Conservation (phyloP, 2,797 vertebrate genomes). For the Pithecia hirsuta region DNA sequence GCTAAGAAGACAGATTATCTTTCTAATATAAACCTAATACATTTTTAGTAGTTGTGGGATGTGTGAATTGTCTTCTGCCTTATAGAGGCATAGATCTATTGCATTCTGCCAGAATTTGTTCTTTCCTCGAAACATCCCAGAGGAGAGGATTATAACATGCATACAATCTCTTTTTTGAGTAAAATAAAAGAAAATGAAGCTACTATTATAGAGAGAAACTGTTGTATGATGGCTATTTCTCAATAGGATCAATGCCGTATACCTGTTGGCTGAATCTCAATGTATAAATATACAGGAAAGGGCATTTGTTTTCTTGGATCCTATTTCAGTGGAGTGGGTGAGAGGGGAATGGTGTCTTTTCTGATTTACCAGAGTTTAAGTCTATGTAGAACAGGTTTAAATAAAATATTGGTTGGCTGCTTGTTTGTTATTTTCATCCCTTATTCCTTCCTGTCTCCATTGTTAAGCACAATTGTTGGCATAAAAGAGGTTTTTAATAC, state of each 20-base stretch:
- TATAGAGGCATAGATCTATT: slow-evolving; percentile 59
- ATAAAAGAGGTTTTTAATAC: no score
- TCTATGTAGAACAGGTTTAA: neutral
- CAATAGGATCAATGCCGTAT: neutral
- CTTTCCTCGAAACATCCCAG: slow-evolving; percentile 60
- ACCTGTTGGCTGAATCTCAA: neutral
- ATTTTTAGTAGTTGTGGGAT: slow-evolving; percentile 71
- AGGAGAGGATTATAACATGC: slow-evolving; percentile 1
- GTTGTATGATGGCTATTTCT: neutral
- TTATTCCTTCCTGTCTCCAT: no score
- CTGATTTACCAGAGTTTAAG: neutral
- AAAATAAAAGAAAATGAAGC: slow-evolving; percentile 6
- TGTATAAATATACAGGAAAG: neutral
- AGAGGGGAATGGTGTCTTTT: neutral
- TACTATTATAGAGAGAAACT: neutral
- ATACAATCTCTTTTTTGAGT: slow-evolving; percentile 12
- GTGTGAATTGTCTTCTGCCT: slow-evolving; percentile 49
- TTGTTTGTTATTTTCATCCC: no score
- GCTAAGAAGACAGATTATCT: slow-evolving; percentile 44
- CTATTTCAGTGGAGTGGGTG: neutral
- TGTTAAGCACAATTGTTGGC: no score
- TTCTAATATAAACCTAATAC: slow-evolving; percentile 62
- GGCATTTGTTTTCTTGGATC: neutral
- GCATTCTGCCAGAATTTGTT: slow-evolving; percentile 32
- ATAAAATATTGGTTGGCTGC: no score